Percentiles rank a stretch among this genome's conserved stretches.
Evolutionary conservation across 2,888 invertebrate genomes (phyloP).

Genomic region (Torymus aiolomorphi): DNA sequence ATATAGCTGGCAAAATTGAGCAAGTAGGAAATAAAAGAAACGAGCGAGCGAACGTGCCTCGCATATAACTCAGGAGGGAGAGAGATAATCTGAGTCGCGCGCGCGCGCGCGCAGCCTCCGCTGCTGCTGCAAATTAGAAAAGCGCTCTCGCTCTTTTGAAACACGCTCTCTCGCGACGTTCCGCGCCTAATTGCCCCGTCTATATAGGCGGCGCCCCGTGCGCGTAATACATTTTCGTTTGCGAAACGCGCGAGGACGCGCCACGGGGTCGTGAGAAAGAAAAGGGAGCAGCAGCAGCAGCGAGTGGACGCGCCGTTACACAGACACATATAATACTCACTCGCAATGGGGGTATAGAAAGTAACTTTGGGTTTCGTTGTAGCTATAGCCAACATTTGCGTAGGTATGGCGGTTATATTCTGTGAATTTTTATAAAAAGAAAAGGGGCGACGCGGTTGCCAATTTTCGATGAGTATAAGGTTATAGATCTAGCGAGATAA

Average conservation of each 20-base stretch:
- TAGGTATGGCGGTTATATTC: too few relatives aligned
- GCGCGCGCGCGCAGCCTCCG: not conserved
- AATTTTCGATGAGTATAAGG: too few relatives aligned
- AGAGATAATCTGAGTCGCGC: not conserved
- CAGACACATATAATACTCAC: too few relatives aligned
- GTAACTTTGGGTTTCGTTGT: not conserved
- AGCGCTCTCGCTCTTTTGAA: not conserved
- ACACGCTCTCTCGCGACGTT: not conserved
- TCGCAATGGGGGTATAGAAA: not conserved
- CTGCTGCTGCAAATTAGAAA: conserved; percentile 23
- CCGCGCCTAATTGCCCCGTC: not conserved
- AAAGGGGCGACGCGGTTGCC: too few relatives aligned
- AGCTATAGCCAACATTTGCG: too few relatives aligned
- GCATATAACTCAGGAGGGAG: not conserved
- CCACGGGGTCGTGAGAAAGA: not conserved
- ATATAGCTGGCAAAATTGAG: too few relatives aligned
- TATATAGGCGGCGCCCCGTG: not conserved
- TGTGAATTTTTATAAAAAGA: too few relatives aligned
- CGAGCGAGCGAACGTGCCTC: too few relatives aligned
- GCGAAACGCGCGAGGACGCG: not conserved
- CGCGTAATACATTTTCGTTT: not conserved
- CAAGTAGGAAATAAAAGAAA: too few relatives aligned
- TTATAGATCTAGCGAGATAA: too few relatives aligned
- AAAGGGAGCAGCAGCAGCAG: conserved; percentile 8
- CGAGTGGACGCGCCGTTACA: not conserved